Evolutionary conservation across 1,140 invertebrate genomes (phyloP), one percentile per base, ranked within the genome.

Genomic region (Andrena cerasifolii): DNA sequence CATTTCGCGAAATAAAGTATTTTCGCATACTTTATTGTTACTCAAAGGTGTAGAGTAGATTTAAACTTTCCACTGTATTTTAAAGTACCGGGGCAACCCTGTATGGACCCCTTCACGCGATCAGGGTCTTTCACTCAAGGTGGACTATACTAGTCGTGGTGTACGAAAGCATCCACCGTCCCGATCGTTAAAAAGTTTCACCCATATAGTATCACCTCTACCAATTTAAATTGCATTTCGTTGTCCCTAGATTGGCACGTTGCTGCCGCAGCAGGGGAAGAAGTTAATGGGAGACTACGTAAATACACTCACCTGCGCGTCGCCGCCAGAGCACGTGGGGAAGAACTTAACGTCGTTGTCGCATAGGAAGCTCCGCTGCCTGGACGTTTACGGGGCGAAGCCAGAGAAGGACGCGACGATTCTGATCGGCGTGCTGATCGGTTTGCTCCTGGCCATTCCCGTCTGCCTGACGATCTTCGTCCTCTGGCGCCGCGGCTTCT

Each of bases 351-450:
- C 21, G 0, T 90, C 85, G 3, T 40, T 93, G 31, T 53, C 65
- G 0, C 40, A 89, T n/a, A 73, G 79, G 6, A 90, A 93, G 16
- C 93, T 96, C 89, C 92, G 94, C 33, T 95, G 95, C 80, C 85
- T 94, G 24, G 95, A 95, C 89, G 82, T 91, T 5, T 95, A 95
- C 79, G 94, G 93, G 0, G 91, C 94, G 12, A 88, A 92, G 33
- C 95, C 95, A 0, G 95, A 96, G 86, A 93, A 89, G 40, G 95
- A 96, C 80, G 95, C 94, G 0, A 90, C 93, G 10, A 90, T 96
- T 14, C 93, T 97, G 40, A 90, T 97, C 0, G 95, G 95, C 0
- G 90, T 96, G 4, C 89, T 97, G 8, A 94, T 96, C 36, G 95
- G 95, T 36, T 86, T 96, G 0, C 89, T 97, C 0, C 82, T 96